A percentile compares a stretch with the other conserved stretches of the same genome.
phyloP scores from a whole-genome alignment of 2,113 vertebrate species.

The Camelus bactrianus region DNA sequence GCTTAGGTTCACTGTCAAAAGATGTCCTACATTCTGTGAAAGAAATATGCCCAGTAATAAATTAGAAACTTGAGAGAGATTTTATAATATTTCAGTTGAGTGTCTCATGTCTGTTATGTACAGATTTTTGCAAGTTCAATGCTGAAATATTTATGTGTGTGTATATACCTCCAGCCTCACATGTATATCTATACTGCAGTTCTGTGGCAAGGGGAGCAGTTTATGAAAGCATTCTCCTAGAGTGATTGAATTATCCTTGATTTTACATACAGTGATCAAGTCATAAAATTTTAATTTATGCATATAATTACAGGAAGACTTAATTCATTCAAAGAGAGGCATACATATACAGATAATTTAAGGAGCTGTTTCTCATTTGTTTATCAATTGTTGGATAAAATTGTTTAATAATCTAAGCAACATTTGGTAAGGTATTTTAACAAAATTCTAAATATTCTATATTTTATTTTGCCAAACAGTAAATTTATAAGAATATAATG shows the following conservation, averaged over 20 bases:
- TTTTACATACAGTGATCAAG: background rate
- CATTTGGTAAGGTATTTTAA: background rate
- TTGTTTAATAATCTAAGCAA: background rate
- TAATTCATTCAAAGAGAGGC: background rate
- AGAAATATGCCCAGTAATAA: background rate
- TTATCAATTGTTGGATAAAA: slow-evolving; percentile 24
- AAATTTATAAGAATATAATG: background rate
- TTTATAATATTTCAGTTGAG: background rate
- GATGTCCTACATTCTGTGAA: background rate
- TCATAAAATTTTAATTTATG: slow-evolving; percentile 55
- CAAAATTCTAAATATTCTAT: slow-evolving; percentile 24
- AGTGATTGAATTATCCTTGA: background rate
- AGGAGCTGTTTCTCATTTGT: background rate
- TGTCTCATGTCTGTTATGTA: background rate
- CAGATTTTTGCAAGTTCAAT: background rate
- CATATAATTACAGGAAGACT: background rate
- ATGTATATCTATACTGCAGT: background rate
- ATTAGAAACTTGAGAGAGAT: background rate
- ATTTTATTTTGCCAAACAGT: background rate
- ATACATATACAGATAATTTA: background rate
- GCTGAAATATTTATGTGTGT: background rate
- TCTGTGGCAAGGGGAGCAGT: background rate
- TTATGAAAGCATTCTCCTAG: slow-evolving; percentile 16
- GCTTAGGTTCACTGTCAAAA: background rate
- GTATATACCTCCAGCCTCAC: background rate